These are phyloP conservation scores for Tor tambroides DNA, from an alignment of 2,113 vertebrate species.

Conservation along the genomic window DNA sequence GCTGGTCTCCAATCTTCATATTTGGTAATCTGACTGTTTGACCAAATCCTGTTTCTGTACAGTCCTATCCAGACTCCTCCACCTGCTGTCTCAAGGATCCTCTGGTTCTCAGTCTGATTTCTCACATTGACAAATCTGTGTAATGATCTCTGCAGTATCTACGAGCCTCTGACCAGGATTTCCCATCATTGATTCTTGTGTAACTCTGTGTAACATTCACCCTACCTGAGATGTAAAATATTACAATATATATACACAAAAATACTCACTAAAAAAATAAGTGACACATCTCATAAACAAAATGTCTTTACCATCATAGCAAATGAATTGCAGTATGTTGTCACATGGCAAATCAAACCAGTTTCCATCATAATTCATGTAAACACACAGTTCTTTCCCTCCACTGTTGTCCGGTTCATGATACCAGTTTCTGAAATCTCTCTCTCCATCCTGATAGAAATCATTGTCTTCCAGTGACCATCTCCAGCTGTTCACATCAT, in stretches of 20 bases:
- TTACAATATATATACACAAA: background rate
- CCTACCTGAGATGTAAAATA: background rate
- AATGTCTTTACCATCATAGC: conserved; percentile 37
- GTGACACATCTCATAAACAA: too few relatives aligned
- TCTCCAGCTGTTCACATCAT: conserved; percentile 33
- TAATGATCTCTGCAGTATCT: conserved; percentile 39
- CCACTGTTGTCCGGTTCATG: conserved; percentile 25
- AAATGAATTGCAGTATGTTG: background rate
- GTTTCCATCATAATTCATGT: background rate
- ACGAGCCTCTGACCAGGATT: conserved; percentile 36
- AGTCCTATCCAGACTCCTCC: conserved; percentile 39
- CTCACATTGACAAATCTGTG: conserved; percentile 44
- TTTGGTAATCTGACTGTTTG: background rate
- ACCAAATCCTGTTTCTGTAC: conserved; percentile 48
- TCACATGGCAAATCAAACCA: background rate
- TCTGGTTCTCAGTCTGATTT: conserved; percentile 38
- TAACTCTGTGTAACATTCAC: background rate
- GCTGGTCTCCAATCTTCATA: conserved; percentile 41
- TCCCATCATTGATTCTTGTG: background rate
- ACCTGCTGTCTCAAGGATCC: background rate
- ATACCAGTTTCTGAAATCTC: conserved; percentile 28
- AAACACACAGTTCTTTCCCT: conserved; percentile 14
- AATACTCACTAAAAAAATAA: background rate
- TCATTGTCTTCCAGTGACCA: conserved; percentile 43
- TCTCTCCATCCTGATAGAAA: conserved; percentile 41